These are phyloP conservation scores for Anticlea derivata DNA, from an alignment of 2,888 invertebrate genomes.

Conservation along the genomic window DNA sequence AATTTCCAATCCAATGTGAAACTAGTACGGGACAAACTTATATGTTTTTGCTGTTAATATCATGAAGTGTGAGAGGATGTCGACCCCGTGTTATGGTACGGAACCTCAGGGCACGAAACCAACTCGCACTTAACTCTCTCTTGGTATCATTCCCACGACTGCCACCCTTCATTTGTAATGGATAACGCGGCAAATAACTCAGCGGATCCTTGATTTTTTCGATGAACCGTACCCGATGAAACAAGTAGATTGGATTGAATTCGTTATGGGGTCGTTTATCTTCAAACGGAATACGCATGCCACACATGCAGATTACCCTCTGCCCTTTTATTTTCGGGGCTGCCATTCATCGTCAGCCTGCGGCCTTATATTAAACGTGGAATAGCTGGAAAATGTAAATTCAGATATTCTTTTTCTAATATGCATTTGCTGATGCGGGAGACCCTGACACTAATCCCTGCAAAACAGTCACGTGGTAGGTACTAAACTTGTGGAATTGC, in stretches of 20 bases:
- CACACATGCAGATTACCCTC: constrained; percentile 32
- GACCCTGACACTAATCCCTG: constrained; percentile 5
- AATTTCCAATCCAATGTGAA: no score
- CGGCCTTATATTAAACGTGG: constrained; percentile 21
- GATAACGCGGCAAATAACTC: constrained; percentile 23
- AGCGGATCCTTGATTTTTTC: constrained; percentile 22
- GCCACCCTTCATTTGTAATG: constrained; percentile 22
- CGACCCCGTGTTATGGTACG: no score
- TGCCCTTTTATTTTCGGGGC: constrained; percentile 25
- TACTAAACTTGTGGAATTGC: constrained; percentile 1
- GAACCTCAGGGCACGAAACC: no score
- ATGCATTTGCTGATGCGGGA: background rate
- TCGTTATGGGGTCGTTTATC: constrained; percentile 60
- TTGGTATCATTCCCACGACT: constrained; percentile 1
- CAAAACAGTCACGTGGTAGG: constrained; percentile 5
- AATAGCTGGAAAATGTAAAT: constrained; percentile 18
- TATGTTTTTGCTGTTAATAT: no score
- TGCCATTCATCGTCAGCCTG: constrained; percentile 18
- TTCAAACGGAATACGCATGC: constrained; percentile 51
- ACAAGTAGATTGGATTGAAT: constrained; percentile 35
- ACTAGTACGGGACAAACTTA: no score
- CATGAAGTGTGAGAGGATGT: no score
- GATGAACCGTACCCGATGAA: constrained; percentile 27
- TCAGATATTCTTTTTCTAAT: constrained; percentile 6
- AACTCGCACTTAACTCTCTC: no score